Evolutionary conservation across 1,140 invertebrate species (phyloP).

Genomic region (Theocolax elegans): DNA sequence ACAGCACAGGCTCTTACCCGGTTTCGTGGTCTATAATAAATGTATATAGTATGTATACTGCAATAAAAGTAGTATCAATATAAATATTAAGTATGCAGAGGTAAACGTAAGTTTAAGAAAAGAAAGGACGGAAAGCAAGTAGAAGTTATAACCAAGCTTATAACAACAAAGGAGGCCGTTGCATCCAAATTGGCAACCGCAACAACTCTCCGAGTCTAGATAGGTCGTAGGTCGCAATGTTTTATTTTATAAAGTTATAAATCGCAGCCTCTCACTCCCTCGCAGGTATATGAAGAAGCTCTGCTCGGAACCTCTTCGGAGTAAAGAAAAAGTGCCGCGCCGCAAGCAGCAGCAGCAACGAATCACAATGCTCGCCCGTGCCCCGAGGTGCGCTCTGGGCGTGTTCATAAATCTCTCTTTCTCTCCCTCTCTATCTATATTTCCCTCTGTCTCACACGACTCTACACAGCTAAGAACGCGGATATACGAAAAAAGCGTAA

Average conservation of each 20-base stretch:
- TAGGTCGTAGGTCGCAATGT: constrained; percentile 1
- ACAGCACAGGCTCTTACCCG: too few species aligned
- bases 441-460: neutral
- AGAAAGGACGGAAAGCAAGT: too few species aligned
- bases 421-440: constrained; percentile 7
- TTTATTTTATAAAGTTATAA: constrained; percentile 13
- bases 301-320: neutral
- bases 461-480: neutral
- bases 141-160: too few species aligned
- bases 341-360: neutral
- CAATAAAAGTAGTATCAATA: too few species aligned
- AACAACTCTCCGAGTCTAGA: too few species aligned
- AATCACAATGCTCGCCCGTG: constrained; percentile 30
- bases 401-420: constrained; percentile 35
- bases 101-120: too few species aligned
- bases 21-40: too few species aligned
- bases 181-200: too few species aligned
- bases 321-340: constrained; percentile 7
- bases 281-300: neutral
- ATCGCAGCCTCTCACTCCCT: neutral
- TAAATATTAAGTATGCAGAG: too few species aligned
- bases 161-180: too few species aligned
- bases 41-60: too few species aligned
- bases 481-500: neutral
- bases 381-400: constrained; percentile 27